Evolutionary conservation across 2,797 vertebrate genomes (phyloP).

Genomic region (Gobio occitaniae): DNA sequence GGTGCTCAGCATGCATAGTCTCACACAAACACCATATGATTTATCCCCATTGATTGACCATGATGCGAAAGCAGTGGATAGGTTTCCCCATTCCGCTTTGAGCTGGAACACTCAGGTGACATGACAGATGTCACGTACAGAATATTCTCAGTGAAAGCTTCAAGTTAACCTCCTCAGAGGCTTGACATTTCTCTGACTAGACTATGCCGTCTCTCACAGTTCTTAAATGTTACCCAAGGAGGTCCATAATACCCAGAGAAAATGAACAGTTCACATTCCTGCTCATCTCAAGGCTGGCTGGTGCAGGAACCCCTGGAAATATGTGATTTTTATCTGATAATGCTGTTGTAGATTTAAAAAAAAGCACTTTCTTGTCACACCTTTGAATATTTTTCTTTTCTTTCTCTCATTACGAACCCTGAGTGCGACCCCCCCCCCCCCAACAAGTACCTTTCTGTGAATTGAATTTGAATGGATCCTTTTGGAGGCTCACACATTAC

Average conservation of each 20-base stretch:
- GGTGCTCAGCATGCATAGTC: background rate
- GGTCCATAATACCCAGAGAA: conserved; percentile 4
- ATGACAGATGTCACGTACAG: conserved; percentile 37
- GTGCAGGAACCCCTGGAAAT: background rate
- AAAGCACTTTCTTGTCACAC: background rate
- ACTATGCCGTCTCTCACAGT: background rate
- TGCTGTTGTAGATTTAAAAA: background rate
- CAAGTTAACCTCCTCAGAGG: conserved; percentile 28
- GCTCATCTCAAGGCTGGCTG: background rate
- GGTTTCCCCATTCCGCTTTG: background rate
- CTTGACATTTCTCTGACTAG: conserved; percentile 27
- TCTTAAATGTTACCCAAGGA: conserved; percentile 12
- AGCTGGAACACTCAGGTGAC: conserved; percentile 26
- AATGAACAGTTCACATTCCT: background rate
- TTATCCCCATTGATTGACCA: conserved; percentile 45
- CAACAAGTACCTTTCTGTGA: conserved; percentile 27
- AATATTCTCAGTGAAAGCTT: conserved; percentile 34
- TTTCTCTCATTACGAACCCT: conserved; percentile 1
- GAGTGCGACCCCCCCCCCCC: background rate
- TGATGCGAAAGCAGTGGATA: background rate
- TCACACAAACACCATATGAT: conserved; percentile 31
- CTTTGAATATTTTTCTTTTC: background rate
- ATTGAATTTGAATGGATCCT: conserved; percentile 48
- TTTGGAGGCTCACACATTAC: conserved; percentile 39
- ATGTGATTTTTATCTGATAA: conserved; percentile 12